Percentiles rank a stretch among this genome's conserved stretches.
phyloP scores from a whole-genome alignment of 2,797 vertebrate species.

The Spinibarbus caldwelli region DNA sequence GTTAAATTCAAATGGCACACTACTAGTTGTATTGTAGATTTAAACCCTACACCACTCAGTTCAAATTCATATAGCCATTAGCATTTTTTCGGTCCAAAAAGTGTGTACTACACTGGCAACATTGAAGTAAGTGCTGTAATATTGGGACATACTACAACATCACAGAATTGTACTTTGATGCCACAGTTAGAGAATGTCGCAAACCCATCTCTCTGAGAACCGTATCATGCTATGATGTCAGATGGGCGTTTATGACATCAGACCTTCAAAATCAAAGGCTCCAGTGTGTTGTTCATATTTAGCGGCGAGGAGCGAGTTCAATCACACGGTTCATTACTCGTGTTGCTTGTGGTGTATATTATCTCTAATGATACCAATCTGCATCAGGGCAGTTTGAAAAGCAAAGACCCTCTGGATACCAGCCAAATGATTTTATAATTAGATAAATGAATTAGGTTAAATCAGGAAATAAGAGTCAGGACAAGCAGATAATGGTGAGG shows the following conservation, averaged over 20 bases:
- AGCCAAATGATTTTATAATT: slow-evolving; percentile 62
- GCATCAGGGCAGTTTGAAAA: slow-evolving; percentile 51
- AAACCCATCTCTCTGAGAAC: background rate
- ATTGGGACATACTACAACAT: background rate
- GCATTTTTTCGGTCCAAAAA: background rate
- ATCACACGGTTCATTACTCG: slow-evolving; percentile 61
- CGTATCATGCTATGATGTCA: slow-evolving; percentile 2
- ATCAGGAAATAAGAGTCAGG: slow-evolving; percentile 52
- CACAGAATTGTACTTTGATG: background rate
- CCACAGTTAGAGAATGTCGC: background rate
- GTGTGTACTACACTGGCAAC: background rate
- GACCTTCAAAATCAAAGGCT: slow-evolving; percentile 36
- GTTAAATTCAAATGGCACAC: background rate
- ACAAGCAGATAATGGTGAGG: slow-evolving; percentile 50
- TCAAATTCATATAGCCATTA: background rate
- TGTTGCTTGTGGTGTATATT: slow-evolving; percentile 56
- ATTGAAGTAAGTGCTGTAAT: background rate
- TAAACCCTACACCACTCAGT: background rate
- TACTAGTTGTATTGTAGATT: background rate
- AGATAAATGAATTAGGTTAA: slow-evolving; percentile 55
- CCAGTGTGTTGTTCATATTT: slow-evolving; percentile 47
- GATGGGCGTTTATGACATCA: slow-evolving; percentile 40
- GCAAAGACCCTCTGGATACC: slow-evolving; percentile 51
- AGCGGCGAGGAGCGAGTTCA: slow-evolving; percentile 43
- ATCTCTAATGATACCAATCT: slow-evolving; percentile 58